A percentile compares a stretch with the other conserved stretches of the same genome.
phyloP scores from a whole-genome alignment of 2,888 invertebrate species.

The Eilema sororculum region DNA sequence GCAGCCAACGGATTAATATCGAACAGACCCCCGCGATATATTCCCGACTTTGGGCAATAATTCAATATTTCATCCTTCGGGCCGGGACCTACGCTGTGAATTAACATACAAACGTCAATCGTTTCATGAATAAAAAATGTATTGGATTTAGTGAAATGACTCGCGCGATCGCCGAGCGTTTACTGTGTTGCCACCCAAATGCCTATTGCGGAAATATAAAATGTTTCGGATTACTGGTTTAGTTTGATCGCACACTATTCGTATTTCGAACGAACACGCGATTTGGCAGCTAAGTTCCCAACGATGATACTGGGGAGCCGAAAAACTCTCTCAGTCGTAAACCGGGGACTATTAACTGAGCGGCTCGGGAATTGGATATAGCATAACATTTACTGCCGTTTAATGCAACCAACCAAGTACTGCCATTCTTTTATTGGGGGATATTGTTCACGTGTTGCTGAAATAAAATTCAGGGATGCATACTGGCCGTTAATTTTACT shows the following conservation, averaged over 20 bases:
- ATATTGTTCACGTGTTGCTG: conserved; percentile 45
- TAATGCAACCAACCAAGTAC: conserved; percentile 53
- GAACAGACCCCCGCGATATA: conserved; percentile 81
- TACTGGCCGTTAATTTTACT: conserved; percentile 38
- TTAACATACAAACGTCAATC: conserved; percentile 88
- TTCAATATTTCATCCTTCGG: conserved; percentile 86
- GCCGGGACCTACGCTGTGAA: conserved; percentile 82
- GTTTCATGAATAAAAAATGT: conserved; percentile 87
- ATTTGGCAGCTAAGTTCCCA: conserved; percentile 55
- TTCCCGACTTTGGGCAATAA: conserved; percentile 85
- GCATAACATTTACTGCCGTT: conserved; percentile 50
- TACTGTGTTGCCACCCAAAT: conserved; percentile 70
- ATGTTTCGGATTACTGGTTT: conserved; percentile 69
- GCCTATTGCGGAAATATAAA: conserved; percentile 79
- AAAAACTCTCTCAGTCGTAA: conserved; percentile 54
- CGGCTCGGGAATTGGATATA: conserved; percentile 48
- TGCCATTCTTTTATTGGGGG: conserved; percentile 46
- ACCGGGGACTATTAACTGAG: conserved; percentile 48
- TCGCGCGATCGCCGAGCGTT: conserved; percentile 74
- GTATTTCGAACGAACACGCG: conserved; percentile 65
- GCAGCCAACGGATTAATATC: conserved; percentile 86
- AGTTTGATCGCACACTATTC: conserved; percentile 65
- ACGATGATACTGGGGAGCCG: conserved; percentile 51
- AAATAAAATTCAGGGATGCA: conserved; percentile 43
- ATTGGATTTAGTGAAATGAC: conserved; percentile 86